Evolutionary conservation across 2,113 vertebrate species (phyloP).

Genomic region (Perccottus glenii): DNA sequence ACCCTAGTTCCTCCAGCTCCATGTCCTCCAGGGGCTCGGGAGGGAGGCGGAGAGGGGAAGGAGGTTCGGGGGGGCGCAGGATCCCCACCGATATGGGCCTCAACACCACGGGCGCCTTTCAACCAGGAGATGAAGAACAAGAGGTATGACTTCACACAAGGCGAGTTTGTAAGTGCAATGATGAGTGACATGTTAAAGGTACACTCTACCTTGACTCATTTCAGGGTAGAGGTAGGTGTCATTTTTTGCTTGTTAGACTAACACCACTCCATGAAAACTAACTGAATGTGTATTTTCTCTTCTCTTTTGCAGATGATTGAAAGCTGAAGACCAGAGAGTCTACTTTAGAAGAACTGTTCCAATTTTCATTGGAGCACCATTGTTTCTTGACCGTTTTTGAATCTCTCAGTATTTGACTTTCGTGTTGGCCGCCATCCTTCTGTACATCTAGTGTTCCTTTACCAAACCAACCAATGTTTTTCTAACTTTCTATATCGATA

Average conservation of each 20-base stretch:
- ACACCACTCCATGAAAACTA: too few species aligned
- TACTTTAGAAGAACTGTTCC: conserved; percentile 61
- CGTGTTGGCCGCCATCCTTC: conserved; percentile 86
- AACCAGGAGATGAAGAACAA: conserved; percentile 90
- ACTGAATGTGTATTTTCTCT: conserved; percentile 26
- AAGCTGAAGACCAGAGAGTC: conserved; percentile 86
- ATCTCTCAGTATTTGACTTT: conserved; percentile 89
- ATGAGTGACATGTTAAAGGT: neutral
- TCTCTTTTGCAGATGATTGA: conserved; percentile 86
- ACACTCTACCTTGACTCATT: neutral
- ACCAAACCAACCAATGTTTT: conserved; percentile 77
- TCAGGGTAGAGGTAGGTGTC: too few species aligned
- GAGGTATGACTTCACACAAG: conserved; percentile 80
- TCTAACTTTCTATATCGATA: conserved; percentile 74
- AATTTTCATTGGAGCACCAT: conserved; percentile 78
- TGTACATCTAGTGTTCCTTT: conserved; percentile 85
- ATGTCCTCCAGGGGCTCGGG: conserved; percentile 98
- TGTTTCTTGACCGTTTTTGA: conserved; percentile 84
- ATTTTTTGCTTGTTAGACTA: too few species aligned
- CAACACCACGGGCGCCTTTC: conserved; percentile 89
- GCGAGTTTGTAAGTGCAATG: neutral
- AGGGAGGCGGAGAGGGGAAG: conserved; percentile 88
- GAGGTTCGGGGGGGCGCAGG: conserved; percentile 82
- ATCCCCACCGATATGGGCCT: conserved; percentile 87
- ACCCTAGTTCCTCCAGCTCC: conserved; percentile 97